Percentiles rank a stretch among this genome's conserved stretches.
Evolutionary conservation across 2,797 vertebrate species (phyloP).

Genomic region (Megalops cyprinoides): DNA sequence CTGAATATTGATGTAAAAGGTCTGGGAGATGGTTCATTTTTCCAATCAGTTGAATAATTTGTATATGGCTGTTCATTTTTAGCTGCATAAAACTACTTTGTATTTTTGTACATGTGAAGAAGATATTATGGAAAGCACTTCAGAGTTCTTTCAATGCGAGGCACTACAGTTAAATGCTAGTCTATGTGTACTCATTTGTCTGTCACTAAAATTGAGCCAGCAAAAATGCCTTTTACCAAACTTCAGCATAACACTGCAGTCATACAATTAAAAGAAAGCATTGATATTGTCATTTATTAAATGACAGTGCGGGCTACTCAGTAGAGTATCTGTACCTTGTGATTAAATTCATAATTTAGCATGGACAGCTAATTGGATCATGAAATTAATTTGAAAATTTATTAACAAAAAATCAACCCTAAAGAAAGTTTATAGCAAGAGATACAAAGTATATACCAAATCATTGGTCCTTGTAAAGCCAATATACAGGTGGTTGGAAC

Average conservation of each 20-base stretch:
- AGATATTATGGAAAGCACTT: conserved; percentile 12
- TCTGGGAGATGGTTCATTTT: background rate
- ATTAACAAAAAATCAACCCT: background rate
- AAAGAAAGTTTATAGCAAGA: background rate
- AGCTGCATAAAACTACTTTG: conserved; percentile 6
- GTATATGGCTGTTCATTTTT: background rate
- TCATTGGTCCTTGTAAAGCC: background rate
- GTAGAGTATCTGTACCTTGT: background rate
- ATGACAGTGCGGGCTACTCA: background rate
- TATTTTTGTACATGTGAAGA: conserved; percentile 24
- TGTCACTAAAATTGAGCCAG: background rate
- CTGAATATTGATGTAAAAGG: background rate
- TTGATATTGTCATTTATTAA: background rate
- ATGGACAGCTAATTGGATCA: background rate
- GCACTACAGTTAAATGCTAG: background rate
- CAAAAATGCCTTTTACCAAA: background rate
- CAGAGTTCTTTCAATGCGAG: background rate
- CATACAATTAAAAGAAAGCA: background rate
- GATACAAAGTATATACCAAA: background rate
- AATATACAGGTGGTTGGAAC: background rate
- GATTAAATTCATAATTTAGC: background rate
- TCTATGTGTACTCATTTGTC: background rate
- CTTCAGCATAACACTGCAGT: background rate
- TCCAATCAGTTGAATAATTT: conserved; percentile 5
- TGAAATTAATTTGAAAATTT: background rate